Base-by-base conservation (phyloP, 64 coral and sea anemone genomes). In the Dendrophyllia cribrosa region DNA sequence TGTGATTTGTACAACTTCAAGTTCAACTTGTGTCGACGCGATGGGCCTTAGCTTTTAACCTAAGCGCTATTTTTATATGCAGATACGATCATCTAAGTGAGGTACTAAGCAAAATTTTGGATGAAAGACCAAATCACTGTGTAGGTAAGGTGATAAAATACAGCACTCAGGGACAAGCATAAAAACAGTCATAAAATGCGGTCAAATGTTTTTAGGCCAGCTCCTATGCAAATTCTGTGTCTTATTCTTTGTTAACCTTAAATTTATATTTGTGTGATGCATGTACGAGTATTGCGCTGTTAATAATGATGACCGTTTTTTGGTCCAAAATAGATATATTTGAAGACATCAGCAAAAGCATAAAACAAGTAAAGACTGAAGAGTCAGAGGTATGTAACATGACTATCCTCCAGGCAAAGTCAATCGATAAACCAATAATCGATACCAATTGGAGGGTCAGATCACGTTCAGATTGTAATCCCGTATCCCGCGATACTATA, bases 41-140 rank as follows among this genome's bases (percentile, higher is more conserved):
- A 58, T 7, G 7, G 55, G 55, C 7, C 55, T 58, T 9, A 58
- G 13, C 7, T 15, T 56, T 51, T 49, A n/a, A 79, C 17, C 12
- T 52, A 22, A 70, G 20, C 13, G 8, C 14, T 76, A 1, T 14
- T 66, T 78, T 72, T 24, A 20, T 64, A 70, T 88, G 11, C 73
- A 97, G 95, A 87, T 97, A 97, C 88, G 95, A 97, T 76, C 95
- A 97, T 63, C 44, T 97, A 19, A 93, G 95, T 51, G 95, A 97
- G 50, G 92, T 97, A 52, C 74, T 97, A 15, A 82, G 89, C 85
- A 97, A 97, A 87, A 88, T 97, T 17, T 90, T 97, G 50, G 95
- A 97, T 70, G 95, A 97, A 83, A 94, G 95, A 58, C 95, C 95
- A 21, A 73, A 81, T 72, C 86, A 94, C 68, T 94, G 95, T 58